phyloP scores from a whole-genome alignment of 2,888 invertebrate genomes.

The Monochamus alternatus region DNA sequence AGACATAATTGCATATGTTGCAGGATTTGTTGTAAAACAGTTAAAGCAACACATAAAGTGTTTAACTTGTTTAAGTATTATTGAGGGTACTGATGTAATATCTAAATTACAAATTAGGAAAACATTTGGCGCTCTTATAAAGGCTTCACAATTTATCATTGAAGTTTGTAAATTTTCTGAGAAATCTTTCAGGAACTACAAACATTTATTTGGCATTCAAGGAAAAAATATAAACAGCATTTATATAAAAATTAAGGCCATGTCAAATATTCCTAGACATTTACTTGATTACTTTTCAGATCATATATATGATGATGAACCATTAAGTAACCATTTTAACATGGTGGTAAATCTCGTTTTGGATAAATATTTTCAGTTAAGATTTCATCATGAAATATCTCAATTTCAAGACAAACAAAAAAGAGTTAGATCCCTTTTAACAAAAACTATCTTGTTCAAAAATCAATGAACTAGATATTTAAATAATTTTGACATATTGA shows the following conservation, averaged over 20 bases:
- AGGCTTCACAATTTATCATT: slow-evolving; percentile 30
- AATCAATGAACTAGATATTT: background rate
- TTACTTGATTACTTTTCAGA: slow-evolving; percentile 29
- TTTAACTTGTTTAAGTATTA: slow-evolving; percentile 26
- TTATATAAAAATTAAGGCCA: slow-evolving; percentile 25
- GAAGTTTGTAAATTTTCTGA: slow-evolving; percentile 33
- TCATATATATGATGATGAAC: slow-evolving; percentile 42
- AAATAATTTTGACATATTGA: too few relatives aligned
- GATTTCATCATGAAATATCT: slow-evolving; percentile 26
- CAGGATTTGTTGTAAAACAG: slow-evolving; percentile 44
- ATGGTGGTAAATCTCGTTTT: slow-evolving; percentile 40
- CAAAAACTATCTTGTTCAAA: background rate
- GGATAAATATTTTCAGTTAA: slow-evolving; percentile 38
- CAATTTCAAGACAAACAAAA: background rate
- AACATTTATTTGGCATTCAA: slow-evolving; percentile 24
- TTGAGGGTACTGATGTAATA: slow-evolving; percentile 32
- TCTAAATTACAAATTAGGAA: slow-evolving; percentile 40
- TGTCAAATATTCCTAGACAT: slow-evolving; percentile 26
- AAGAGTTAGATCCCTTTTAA: background rate
- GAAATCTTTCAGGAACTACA: slow-evolving; percentile 29
- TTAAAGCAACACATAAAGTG: slow-evolving; percentile 32
- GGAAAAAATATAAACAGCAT: slow-evolving; percentile 9
- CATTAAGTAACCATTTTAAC: slow-evolving; percentile 29
- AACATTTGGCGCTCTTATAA: slow-evolving; percentile 36
- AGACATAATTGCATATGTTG: slow-evolving; percentile 39